Evolutionary conservation across 2,797 vertebrate genomes (phyloP).

Genomic region (Tokudaia muenninki): DNA sequence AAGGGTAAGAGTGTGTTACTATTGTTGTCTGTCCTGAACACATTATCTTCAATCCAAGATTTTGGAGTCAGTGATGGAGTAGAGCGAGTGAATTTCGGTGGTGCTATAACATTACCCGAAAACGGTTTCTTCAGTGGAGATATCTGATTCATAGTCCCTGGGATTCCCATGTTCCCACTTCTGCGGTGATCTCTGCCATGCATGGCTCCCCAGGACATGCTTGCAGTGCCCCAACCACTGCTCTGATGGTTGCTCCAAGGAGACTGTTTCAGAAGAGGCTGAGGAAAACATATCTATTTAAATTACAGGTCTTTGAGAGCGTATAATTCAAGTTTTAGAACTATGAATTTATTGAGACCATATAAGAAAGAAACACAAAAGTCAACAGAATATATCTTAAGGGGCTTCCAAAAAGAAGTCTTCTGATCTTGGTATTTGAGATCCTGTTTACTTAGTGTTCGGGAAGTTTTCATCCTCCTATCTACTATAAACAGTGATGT

Average conservation of each 20-base stretch:
- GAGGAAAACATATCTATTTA: slow-evolving; percentile 72
- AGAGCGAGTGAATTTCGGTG: slow-evolving; percentile 97
- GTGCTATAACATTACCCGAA: slow-evolving; percentile 97
- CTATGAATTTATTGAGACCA: not conserved
- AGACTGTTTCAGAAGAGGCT: slow-evolving; percentile 98
- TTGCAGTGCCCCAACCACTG: slow-evolving; percentile 96
- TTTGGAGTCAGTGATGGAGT: slow-evolving; percentile 94
- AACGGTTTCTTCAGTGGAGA: slow-evolving; percentile 98
- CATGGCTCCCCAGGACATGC: slow-evolving; percentile 95
- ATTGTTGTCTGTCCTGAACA: slow-evolving; percentile 98
- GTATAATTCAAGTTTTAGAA: slow-evolving; percentile 1
- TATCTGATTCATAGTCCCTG: slow-evolving; percentile 95
- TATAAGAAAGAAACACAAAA: not conserved
- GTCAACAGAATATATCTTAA: not conserved
- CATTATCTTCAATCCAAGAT: slow-evolving; percentile 98
- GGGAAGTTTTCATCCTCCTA: not conserved
- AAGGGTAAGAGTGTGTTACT: slow-evolving; percentile 97
- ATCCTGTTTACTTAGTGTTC: not conserved
- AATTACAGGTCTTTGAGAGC: slow-evolving; percentile 64
- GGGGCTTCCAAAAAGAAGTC: not conserved
- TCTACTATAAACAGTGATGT: not conserved
- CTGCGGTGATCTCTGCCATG: slow-evolving; percentile 95
- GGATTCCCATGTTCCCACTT: slow-evolving; percentile 93
- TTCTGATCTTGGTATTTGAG: slow-evolving; percentile 1
- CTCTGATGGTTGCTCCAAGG: slow-evolving; percentile 97